Evolutionary conservation across 2,113 vertebrate genomes (phyloP), one percentile per base, ranked within the genome.

Genomic region (Oreotrochilus melanogaster): DNA sequence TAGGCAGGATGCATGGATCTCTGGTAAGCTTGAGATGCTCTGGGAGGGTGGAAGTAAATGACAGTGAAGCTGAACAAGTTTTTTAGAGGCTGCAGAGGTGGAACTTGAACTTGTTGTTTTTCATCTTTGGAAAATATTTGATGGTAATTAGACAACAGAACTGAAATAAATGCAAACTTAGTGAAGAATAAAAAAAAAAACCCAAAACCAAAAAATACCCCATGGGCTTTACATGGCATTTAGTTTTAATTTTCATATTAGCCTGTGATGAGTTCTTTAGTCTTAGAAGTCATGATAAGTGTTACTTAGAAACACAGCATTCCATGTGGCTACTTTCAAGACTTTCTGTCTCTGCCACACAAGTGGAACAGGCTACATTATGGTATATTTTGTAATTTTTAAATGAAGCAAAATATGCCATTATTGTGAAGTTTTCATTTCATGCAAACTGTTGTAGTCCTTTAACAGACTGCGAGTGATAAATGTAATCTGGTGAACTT

Each of bases 391-490:
- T 93, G 37, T 56, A 39, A 39, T 33, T 96, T 71, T 71, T 81
- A 66, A 86, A 84, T 86, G 87, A 96, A 92, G 16, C 94, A 95
- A 92, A 93, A 56, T n/a, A 48, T 75, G 27, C 67, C 92, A 22
- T 87, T 97, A 95, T 91, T 45, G 28, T 65, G 62, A 86, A 86
- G 72, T 96, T 75, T 94, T 94, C 17, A 92, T 94, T 93, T 94
- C 50, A 25, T 97, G 84, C 83, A 74, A 89, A 95, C 81, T 96
- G 81, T 84, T 94, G 62, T 31, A 83, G 65, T 76, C 51, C 82
- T 91, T 97, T 83, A 96, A 95, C 87, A 96, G 74, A 83, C 56
- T 89, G 78, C 92, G 92, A 96, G 76, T 92, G 82, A 96, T 45
- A 67, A 94, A 93, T 78, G 74, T 95, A 88, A 93, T 87, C 80